Evolutionary conservation across 2,888 invertebrate species (phyloP), one percentile per base, ranked within the genome.

Genomic region (Baccha elongata): DNA sequence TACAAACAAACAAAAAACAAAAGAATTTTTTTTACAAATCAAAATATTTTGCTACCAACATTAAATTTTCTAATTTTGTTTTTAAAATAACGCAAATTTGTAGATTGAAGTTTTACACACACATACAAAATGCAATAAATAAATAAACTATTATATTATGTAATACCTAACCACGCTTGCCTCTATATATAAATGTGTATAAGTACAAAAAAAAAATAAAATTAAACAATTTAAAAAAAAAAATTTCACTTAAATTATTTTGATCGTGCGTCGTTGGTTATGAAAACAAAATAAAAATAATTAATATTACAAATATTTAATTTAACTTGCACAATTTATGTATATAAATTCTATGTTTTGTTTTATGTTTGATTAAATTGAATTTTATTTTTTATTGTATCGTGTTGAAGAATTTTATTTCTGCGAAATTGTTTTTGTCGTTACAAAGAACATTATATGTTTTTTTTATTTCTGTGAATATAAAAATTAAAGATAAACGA

Each of bases 181-280:
- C 83, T 83, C 83, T 73, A 83, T 72, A 75, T 75, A 74, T 72
- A 83, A 78, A 83, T 83, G 73, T 73, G 67, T 78, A 83, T 73
- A 64, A 83, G 76, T 78, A 83, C 78, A 78, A 83, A 76, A 72
- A 55, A 53, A 58, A 64, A 42, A 44, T 15, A 23, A 53, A 46
- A 17, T 10, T 32, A 44, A 68, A 10, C 3, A 21, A 29, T 21
- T 71, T 44, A 11, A 8, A 40, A 4, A 68, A 52, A 26, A 6
- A 3, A 26, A 32, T n/a, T 3, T 42, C 19, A 53, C 10, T 40
- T 17, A 60, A 40, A 37, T 40, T 71, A 40, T 60, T 13, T 71
- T 53, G 32, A 55, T 55, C 35, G 53, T 64, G 53, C 40, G 4
- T 21, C 17, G 60, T 44, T 8, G 60, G 73, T 53, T 52, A 68